phyloP scores from a whole-genome alignment of 2,113 vertebrate species.

The Lichenostomus cassidix region DNA sequence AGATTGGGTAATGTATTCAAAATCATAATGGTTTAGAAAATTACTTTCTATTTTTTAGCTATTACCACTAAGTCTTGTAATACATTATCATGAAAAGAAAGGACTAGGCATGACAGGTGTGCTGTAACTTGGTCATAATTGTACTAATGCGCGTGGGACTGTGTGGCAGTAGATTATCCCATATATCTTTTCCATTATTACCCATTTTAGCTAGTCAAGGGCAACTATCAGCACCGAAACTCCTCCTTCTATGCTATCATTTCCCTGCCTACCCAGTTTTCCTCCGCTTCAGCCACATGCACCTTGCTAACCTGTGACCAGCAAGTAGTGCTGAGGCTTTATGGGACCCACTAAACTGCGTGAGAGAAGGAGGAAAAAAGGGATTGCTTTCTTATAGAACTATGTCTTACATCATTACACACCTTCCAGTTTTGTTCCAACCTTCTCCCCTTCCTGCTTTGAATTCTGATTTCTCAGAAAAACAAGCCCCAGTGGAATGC shows the following conservation, averaged over 20 bases:
- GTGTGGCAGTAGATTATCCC: background rate
- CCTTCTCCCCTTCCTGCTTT: background rate
- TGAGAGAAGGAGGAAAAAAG: background rate
- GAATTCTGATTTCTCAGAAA: background rate
- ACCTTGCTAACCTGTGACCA: background rate
- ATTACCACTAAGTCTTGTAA: constrained; percentile 24
- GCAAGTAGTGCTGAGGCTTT: background rate
- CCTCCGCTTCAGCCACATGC: background rate
- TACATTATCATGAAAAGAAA: constrained; percentile 34
- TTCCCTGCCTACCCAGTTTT: background rate
- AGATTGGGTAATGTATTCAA: constrained; percentile 32
- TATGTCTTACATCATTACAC: background rate
- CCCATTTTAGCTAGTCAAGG: background rate
- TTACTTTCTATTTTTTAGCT: constrained; percentile 38
- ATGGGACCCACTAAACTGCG: background rate
- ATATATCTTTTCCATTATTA: background rate
- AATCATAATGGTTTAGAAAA: constrained; percentile 44
- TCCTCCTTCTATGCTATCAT: background rate
- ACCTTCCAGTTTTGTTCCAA: background rate
- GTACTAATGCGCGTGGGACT: background rate
- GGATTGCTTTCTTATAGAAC: background rate
- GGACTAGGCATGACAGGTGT: background rate
- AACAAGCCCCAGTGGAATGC: background rate
- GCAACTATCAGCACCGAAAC: background rate
- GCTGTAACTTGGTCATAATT: constrained; percentile 24